Evolutionary conservation across 2,797 vertebrate genomes (phyloP).

Genomic region (Ceyx erithaca): DNA sequence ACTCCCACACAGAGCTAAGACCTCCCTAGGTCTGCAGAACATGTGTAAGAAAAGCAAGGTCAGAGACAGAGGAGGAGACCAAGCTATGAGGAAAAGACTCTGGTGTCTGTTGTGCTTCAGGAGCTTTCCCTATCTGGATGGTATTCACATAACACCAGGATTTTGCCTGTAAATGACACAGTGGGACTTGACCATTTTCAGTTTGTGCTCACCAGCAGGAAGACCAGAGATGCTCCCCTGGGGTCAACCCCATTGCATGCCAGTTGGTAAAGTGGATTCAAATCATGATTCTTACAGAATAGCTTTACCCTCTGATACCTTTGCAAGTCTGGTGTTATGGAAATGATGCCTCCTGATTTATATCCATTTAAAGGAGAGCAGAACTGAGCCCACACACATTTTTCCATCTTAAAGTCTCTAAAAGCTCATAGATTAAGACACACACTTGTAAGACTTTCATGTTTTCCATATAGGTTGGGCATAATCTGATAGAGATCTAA

Average conservation of each 20-base stretch:
- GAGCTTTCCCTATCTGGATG: neutral
- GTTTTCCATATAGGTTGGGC: neutral
- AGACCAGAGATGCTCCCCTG: neutral
- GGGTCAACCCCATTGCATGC: neutral
- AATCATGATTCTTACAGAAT: neutral
- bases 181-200: neutral
- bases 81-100: neutral
- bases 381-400: neutral
- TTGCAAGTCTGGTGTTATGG: neutral
- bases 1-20: neutral
- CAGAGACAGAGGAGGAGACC: neutral
- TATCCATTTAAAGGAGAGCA: neutral
- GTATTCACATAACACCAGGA: neutral
- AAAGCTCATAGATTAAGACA: neutral
- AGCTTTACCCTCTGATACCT: neutral
- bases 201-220: neutral
- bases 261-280: neutral
- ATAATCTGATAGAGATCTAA: neutral
- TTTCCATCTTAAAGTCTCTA: neutral
- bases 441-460: neutral
- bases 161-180: neutral
- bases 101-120: neutral
- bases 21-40: neutral
- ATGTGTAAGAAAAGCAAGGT: neutral
- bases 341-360: neutral